Base-by-base conservation (phyloP, 2,113 vertebrate species). In the Actenoides lindsayi region DNA sequence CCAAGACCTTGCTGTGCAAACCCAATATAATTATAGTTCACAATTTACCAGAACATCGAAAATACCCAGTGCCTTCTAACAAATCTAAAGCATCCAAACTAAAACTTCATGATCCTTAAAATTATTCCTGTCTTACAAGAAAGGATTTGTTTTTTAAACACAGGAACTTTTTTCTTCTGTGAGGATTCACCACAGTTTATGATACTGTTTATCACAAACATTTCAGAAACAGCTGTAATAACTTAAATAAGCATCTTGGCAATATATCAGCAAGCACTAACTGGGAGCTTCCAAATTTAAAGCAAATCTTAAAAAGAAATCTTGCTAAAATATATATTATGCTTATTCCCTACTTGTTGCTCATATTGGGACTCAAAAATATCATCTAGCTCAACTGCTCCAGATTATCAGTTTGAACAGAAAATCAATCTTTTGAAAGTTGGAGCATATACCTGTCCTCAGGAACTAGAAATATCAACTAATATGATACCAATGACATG, bases 171-270 rank as follows among this genome's bases (percentile, higher is more conserved):
- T 84, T 84, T 57, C 39, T 74, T 87, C 73, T 42, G 23, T 18
- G 10, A 68, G 9, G 19, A 57, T 53, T 87, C 60, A 60, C 19
- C 25, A 65, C 42, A 46, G 13, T 51, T 53, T 53, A 27, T 60
- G 21, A 90, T 76, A 70, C 35, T 70, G 64, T 46, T 62, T 51
- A 77, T 83, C 56, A 70, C 63, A 93, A 96, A 80, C 9, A 16
- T 90, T 96, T 95, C n/a, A 91, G 68, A 95, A 94, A 96, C 54
- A 94, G 93, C 18, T 89, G 70, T 62, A 90, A 50, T 27, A 94
- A 87, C 39, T 30, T 60, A 18, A 64, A 51, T 37, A 71, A 76
- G 6, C 20, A 50, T n/a, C 41, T 82, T 75, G n/a, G 50, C 46
- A 84, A 33, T 50, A 8, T 25, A 80, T 73, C 19, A 81, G 5